These are phyloP conservation scores for Pollimyrus isidori DNA, from an alignment of 2,113 vertebrate genomes.

Conservation along the genomic window DNA sequence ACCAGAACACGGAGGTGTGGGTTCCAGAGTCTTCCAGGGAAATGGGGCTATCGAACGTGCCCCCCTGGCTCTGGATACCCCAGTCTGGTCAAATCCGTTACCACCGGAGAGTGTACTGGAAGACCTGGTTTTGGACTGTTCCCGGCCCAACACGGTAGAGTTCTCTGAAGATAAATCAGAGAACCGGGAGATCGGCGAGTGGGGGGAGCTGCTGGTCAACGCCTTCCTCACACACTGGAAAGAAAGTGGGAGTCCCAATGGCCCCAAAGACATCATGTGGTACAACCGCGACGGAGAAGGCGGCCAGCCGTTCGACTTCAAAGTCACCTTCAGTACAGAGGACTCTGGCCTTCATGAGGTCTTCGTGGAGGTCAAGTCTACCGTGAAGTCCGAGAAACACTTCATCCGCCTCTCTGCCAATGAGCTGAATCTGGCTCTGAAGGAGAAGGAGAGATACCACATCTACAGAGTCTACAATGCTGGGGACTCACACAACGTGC, in stretches of 20 bases:
- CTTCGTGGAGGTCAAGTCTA: constrained; percentile 67
- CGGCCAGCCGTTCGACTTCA: constrained; percentile 63
- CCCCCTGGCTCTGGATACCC: constrained; percentile 49
- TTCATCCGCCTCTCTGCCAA: constrained; percentile 62
- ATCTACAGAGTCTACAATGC: constrained; percentile 61
- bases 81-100: constrained; percentile 46
- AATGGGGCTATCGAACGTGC: constrained; percentile 31
- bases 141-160: constrained; percentile 45
- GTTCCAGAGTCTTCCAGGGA: constrained; percentile 50
- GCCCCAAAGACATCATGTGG: constrained; percentile 52
- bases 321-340: constrained; percentile 39
- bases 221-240: constrained; percentile 61
- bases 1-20: constrained; percentile 24
- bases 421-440: constrained; percentile 63
- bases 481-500: constrained; percentile 50
- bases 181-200: constrained; percentile 47
- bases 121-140: constrained; percentile 53
- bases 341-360: constrained; percentile 22
- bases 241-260: constrained; percentile 31
- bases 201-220: constrained; percentile 65
- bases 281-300: constrained; percentile 59
- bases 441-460: constrained; percentile 57
- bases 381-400: constrained; percentile 52
- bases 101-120: constrained; percentile 42
- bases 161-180: constrained; percentile 41